Evolutionary conservation across 2,797 vertebrate species (phyloP).

Genomic region (Melanotaenia boesemani): DNA sequence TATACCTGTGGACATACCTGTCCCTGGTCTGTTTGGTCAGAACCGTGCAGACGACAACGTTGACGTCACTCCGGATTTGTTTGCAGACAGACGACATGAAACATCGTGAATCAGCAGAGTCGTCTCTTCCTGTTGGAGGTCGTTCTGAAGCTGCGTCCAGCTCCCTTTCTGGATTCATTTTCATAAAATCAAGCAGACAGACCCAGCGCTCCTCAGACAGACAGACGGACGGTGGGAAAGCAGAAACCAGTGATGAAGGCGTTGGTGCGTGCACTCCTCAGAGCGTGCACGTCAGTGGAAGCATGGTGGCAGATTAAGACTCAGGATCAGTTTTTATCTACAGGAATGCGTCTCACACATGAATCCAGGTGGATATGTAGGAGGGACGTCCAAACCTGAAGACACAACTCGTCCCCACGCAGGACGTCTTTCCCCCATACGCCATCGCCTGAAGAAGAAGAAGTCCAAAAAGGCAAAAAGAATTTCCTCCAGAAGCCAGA

Average conservation of each 20-base stretch:
- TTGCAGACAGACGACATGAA: too few relatives aligned
- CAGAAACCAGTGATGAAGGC: constrained; percentile 30
- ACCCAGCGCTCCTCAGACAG: too few relatives aligned
- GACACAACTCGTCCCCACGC: not conserved
- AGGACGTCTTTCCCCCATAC: not conserved
- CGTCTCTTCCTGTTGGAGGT: too few relatives aligned
- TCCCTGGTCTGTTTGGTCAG: too few relatives aligned
- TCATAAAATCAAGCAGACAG: not conserved
- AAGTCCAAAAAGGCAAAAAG: constrained; percentile 16
- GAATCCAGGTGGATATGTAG: not conserved
- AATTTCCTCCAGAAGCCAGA: constrained; percentile 22
- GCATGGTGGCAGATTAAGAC: constrained; percentile 25
- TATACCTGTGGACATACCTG: too few relatives aligned
- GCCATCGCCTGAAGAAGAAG: constrained; percentile 18
- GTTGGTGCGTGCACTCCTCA: constrained; percentile 22
- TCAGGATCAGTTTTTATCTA: constrained; percentile 59
- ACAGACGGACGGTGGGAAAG: constrained; percentile 9
- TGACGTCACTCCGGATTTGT: too few relatives aligned
- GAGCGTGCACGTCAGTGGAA: constrained; percentile 30
- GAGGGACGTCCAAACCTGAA: constrained; percentile 4
- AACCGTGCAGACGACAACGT: too few relatives aligned
- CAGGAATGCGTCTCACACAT: constrained; percentile 59
- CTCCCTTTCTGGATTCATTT: too few relatives aligned
- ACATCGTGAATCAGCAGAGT: too few relatives aligned
- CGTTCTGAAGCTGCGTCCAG: too few relatives aligned